Percentiles rank a stretch among this genome's conserved stretches.
These are phyloP conservation scores for Labeo calbasu DNA, from an alignment of 2,797 vertebrate species.

Conservation along the genomic window DNA sequence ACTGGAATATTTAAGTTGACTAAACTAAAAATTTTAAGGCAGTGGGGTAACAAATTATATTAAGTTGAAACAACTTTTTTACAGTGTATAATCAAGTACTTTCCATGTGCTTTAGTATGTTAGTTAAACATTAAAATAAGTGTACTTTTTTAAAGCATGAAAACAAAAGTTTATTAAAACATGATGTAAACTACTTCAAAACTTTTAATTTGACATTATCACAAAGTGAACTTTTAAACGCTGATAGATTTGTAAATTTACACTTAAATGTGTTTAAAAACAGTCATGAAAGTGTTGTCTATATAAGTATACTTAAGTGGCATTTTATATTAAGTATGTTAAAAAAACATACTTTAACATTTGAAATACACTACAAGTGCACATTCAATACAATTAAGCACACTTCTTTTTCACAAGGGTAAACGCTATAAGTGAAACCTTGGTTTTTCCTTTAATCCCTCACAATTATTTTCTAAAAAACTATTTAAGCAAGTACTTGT, in stretches of 20 bases:
- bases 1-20: too few relatives aligned
- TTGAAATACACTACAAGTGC: not conserved
- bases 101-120: not conserved
- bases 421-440: not conserved
- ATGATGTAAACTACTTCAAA: not conserved
- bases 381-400: not conserved
- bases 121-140: not conserved
- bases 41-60: too few relatives aligned
- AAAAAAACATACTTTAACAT: not conserved
- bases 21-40: too few relatives aligned
- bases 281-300: not conserved
- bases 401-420: slow-evolving; percentile 10
- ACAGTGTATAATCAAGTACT: not conserved
- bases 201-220: not conserved
- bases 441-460: not conserved
- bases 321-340: not conserved
- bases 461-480: not conserved
- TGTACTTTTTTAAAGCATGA: not conserved
- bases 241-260: too few relatives aligned
- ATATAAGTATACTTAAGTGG: not conserved
- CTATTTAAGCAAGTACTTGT: not conserved
- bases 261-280: not conserved
- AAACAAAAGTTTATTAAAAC: not conserved
- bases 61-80: too few relatives aligned
- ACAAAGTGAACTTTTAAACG: not conserved